Conservation (phyloP, 2,797 vertebrate species). For the Triplophysa yarkandensis region DNA sequence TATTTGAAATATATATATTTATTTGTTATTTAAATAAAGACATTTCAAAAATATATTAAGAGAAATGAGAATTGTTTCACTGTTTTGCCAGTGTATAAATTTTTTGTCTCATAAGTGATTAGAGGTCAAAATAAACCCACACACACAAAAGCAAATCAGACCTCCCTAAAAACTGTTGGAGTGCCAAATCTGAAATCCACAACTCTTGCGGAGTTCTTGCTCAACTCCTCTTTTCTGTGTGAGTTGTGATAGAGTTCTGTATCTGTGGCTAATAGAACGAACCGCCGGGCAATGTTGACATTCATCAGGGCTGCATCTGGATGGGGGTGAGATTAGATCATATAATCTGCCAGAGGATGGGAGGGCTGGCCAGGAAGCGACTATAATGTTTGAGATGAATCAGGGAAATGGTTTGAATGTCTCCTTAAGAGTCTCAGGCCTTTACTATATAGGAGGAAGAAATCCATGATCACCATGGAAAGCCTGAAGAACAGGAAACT, state of each 20-base stretch:
- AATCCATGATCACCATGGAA: slow-evolving; percentile 35
- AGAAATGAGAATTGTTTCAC: too few species aligned
- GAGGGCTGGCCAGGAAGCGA: slow-evolving; percentile 41
- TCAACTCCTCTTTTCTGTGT: slow-evolving; percentile 64
- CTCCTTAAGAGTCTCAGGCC: slow-evolving; percentile 36
- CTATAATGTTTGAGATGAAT: slow-evolving; percentile 67
- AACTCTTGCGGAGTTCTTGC: slow-evolving; percentile 58
- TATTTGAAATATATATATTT: too few species aligned
- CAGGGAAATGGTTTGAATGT: slow-evolving; percentile 62
- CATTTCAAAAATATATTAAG: too few species aligned
- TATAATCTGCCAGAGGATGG: slow-evolving; percentile 64
- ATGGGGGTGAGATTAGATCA: slow-evolving; percentile 69
- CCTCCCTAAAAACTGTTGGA: slow-evolving; percentile 60
- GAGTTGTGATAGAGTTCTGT: slow-evolving; percentile 54
- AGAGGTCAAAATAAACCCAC: slow-evolving; percentile 53
- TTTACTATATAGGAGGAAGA: slow-evolving; percentile 38
- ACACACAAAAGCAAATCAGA: slow-evolving; percentile 60
- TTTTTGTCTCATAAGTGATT: slow-evolving; percentile 6
- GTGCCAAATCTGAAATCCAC: slow-evolving; percentile 65
- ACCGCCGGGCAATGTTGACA: slow-evolving; percentile 65
- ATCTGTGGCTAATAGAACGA: slow-evolving; percentile 58
- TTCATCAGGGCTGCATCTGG: slow-evolving; percentile 70
- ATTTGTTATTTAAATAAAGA: too few species aligned
- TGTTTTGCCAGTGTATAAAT: too few species aligned
- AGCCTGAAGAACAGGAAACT: slow-evolving; percentile 26